Evolutionary conservation across 2,113 vertebrate genomes (phyloP), one percentile per base, ranked within the genome.

Genomic region (Oplegnathus fasciatus): DNA sequence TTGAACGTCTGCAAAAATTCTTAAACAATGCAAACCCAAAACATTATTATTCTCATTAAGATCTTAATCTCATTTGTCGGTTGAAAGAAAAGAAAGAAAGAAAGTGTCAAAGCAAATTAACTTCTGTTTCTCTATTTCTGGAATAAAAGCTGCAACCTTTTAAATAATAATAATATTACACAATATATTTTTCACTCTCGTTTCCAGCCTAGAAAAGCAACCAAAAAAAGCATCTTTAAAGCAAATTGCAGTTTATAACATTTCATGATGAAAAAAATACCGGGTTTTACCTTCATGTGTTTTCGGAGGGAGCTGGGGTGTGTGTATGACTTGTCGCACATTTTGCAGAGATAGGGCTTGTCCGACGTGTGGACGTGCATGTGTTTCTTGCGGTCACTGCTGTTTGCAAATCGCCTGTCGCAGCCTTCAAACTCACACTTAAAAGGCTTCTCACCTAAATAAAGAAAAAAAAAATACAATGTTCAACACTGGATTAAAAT

Each of bases 281-380:
- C 18, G 30, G 10, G 20, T 72, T 70, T 95, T 98, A 99, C 98
- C 98, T 99, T 99, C 98, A 99, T 99, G 96, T 99, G 98, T 96
- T 99, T 99, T 94, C 98, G 96, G 92, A 99, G 97, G 82, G 98
- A 99, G 96, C 98, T 99, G 92, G 98, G 98, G 81, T 99, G 98
- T 85, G 98, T 99, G 96, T 99, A 99, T 71, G 98, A 99, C 96
- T 99, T 99, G 95, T 99, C 98, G 89, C 98, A 99, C 98, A 99
- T 98, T 97, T 99, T 99, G 97, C 98, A 99, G 66, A 99, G 97
- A 95, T 99, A 99, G 44, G 98, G 98, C 89, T 99, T 99, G 95
- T 99, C 98, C 78, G 98, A 99, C 83, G 98, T 99, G 92, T 99
- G 98, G 92, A 99, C 98, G 94, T 99, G 98, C 98, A 99, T 99